Conservation (phyloP, 2,888 invertebrate species). For the Timema cristinae region DNA sequence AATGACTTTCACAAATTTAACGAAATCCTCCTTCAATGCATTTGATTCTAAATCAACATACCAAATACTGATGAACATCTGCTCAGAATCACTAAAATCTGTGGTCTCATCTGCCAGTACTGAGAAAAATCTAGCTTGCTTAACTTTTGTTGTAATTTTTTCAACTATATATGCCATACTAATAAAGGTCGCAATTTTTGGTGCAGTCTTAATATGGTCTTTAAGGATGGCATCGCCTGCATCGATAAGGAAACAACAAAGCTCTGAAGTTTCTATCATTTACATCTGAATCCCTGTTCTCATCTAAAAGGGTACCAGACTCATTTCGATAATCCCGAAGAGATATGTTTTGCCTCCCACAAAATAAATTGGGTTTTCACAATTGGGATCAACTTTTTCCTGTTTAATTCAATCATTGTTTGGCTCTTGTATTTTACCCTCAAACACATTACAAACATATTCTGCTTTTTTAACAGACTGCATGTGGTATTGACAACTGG, state of each 20-base stretch:
- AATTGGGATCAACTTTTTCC: slow-evolving; percentile 5
- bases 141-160: neutral
- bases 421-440: slow-evolving; percentile 8
- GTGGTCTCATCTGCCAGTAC: slow-evolving; percentile 1
- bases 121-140: slow-evolving; percentile 4
- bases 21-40: neutral
- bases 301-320: neutral
- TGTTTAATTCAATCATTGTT: neutral
- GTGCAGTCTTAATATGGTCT: neutral
- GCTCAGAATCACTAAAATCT: slow-evolving; percentile 10
- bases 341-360: slow-evolving; percentile 1
- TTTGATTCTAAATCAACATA: slow-evolving; percentile 6
- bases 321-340: neutral
- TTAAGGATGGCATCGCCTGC: slow-evolving; percentile 1
- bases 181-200: slow-evolving; percentile 7
- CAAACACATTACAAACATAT: slow-evolving; percentile 7
- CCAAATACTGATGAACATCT: neutral
- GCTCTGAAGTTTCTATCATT: slow-evolving; percentile 5
- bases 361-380: slow-evolving; percentile 2
- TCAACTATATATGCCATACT: neutral
- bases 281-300: neutral
- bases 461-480: neutral
- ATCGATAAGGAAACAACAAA: slow-evolving; percentile 7
- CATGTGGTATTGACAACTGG: neutral
- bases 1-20: slow-evolving; percentile 2